These are phyloP conservation scores for Peromyscus nudipes DNA, from an alignment of 2,797 vertebrate species.

Conservation along the genomic window DNA sequence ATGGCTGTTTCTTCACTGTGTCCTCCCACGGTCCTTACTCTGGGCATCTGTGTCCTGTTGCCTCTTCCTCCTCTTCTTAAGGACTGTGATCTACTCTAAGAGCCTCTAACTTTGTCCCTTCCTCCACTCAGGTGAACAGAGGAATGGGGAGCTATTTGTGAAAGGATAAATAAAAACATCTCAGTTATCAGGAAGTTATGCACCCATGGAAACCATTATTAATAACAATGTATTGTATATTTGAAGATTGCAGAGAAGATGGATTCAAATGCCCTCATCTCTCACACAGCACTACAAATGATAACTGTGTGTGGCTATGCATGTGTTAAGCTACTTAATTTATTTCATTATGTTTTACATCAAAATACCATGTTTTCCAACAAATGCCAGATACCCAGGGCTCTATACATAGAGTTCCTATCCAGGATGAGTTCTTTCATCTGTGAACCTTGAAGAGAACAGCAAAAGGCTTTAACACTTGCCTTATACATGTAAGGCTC, in stretches of 20 bases:
- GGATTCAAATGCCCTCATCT: background rate
- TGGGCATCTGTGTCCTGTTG: background rate
- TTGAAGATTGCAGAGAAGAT: background rate
- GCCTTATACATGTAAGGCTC: background rate
- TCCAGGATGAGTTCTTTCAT: background rate
- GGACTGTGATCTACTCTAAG: background rate
- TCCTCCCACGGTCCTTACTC: background rate
- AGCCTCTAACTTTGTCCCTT: background rate
- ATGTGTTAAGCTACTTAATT: background rate
- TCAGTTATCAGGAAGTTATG: background rate
- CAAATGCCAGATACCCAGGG: background rate
- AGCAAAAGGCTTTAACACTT: background rate
- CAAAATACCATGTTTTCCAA: background rate
- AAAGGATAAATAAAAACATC: background rate
- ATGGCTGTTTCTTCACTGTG: background rate
- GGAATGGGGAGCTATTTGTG: background rate
- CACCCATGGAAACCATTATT: background rate
- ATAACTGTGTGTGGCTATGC: background rate
- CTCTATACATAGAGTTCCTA: background rate
- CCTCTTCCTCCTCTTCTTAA: background rate
- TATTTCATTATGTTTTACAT: background rate
- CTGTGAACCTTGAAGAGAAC: background rate
- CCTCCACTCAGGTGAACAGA: background rate
- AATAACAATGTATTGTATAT: background rate
- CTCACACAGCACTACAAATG: background rate